phyloP scores from a whole-genome alignment of 2,888 invertebrate species.

The Zeuzera pyrina region DNA sequence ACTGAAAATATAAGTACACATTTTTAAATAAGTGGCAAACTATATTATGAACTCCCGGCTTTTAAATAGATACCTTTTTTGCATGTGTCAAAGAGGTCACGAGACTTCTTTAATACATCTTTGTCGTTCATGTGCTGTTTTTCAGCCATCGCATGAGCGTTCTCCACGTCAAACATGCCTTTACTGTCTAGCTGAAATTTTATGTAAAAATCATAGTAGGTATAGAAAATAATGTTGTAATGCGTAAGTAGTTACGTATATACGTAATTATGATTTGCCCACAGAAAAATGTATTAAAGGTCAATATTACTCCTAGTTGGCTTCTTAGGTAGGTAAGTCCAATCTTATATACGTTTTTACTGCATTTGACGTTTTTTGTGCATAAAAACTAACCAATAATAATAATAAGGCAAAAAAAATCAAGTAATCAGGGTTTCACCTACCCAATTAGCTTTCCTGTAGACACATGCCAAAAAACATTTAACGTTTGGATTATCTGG shows the following conservation, averaged over 20 bases:
- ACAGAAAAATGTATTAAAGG: too few relatives aligned
- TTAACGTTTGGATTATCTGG: slow-evolving; percentile 45
- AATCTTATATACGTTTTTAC: background rate
- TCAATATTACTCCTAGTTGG: too few relatives aligned
- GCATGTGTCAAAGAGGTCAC: slow-evolving; percentile 45
- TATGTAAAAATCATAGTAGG: background rate
- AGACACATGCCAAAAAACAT: slow-evolving; percentile 63
- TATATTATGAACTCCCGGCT: too few relatives aligned
- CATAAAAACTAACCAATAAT: too few relatives aligned
- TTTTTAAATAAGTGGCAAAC: too few relatives aligned
- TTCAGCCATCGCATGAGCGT: slow-evolving; percentile 31
- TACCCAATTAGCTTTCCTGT: slow-evolving; percentile 55
- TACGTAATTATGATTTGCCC: background rate
- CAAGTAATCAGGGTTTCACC: too few relatives aligned
- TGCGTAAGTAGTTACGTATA: background rate
- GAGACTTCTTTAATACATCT: slow-evolving; percentile 34
- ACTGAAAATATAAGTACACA: slow-evolving; percentile 32
- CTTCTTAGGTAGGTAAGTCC: too few relatives aligned
- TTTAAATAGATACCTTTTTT: slow-evolving; percentile 35
- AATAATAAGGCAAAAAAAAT: too few relatives aligned
- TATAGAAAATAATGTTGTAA: background rate
- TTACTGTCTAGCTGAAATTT: slow-evolving; percentile 44
- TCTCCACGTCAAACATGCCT: slow-evolving; percentile 43
- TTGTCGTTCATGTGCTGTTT: slow-evolving; percentile 40
- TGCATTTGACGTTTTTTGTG: background rate